phyloP scores from a whole-genome alignment of 2,888 invertebrate species.

The Notodonta dromedarius region DNA sequence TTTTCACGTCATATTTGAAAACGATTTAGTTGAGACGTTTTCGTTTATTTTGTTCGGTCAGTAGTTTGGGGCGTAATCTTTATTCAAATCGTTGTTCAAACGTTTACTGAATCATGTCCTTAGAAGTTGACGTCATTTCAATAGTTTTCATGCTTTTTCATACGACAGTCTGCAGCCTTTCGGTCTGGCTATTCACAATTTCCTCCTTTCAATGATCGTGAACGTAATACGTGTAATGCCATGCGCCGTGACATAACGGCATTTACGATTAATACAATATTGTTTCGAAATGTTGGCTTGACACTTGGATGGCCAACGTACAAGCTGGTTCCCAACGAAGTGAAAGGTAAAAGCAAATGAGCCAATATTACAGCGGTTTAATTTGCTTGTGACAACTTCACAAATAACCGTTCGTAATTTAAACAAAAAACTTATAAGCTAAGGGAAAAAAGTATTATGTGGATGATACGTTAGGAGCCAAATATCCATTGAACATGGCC shows the following conservation, averaged over 20 bases:
- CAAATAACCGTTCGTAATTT: too few species aligned
- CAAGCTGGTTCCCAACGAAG: neutral
- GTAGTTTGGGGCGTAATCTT: neutral
- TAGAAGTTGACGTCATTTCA: neutral
- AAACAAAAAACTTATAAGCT: too few species aligned
- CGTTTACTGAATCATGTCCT: too few species aligned
- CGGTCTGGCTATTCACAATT: conserved; percentile 20
- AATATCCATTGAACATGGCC: conserved; percentile 3
- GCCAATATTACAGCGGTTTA: too few species aligned
- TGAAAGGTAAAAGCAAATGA: too few species aligned
- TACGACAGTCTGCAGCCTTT: conserved; percentile 30
- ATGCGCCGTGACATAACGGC: conserved; percentile 41
- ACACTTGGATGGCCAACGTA: neutral
- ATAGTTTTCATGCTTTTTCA: neutral
- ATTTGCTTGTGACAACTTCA: too few species aligned
- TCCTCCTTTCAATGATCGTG: conserved; percentile 29
- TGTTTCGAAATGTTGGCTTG: conserved; percentile 38
- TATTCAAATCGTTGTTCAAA: too few species aligned
- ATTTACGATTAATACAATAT: conserved; percentile 41
- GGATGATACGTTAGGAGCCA: too few species aligned
- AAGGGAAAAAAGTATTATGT: too few species aligned
- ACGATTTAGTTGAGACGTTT: conserved; percentile 20
- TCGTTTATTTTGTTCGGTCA: conserved; percentile 2
- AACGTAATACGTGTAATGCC: conserved; percentile 27
- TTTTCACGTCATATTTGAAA: conserved; percentile 37